These are phyloP conservation scores for Ectropis grisescens DNA, from an alignment of 1,140 invertebrate species.

Conservation along the genomic window DNA sequence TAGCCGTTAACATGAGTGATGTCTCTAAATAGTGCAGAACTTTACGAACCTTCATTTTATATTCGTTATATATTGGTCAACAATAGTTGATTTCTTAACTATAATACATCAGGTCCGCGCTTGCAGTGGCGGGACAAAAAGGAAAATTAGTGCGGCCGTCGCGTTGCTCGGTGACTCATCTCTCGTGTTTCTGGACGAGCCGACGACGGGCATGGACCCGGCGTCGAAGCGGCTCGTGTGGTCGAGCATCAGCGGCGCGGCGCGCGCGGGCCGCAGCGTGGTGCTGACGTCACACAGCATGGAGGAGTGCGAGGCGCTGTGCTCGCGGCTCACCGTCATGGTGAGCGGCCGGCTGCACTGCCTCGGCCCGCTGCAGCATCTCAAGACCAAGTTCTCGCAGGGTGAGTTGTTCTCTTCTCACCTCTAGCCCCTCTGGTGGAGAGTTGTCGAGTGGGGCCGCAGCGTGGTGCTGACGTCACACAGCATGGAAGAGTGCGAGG, in stretches of 20 bases:
- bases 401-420: no score
- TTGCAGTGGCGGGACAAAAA: conserved; percentile 95
- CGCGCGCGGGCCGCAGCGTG: conserved; percentile 78
- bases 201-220: conserved; percentile 88
- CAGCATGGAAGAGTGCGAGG: no score
- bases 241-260: conserved; percentile 70
- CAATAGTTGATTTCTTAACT: no score
- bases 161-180: conserved; percentile 92
- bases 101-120: no score
- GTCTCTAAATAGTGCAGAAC: no score
- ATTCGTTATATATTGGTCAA: no score
- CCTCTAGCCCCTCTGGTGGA: no score
- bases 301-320: conserved; percentile 91
- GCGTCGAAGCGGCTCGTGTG: conserved; percentile 85
- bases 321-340: conserved; percentile 89
- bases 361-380: conserved; percentile 78
- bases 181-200: conserved; percentile 90
- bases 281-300: conserved; percentile 87
- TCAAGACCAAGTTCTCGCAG: conserved; percentile 78
- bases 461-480: no score
- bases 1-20: no score
- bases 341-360: conserved; percentile 85
- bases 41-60: no score
- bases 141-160: conserved; percentile 94
- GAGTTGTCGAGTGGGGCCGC: no score